Evolutionary conservation across 30 jellyfish, hydroid and myxozoan species (phyloP).

Genomic region (Turritopsis dohrnii): DNA sequence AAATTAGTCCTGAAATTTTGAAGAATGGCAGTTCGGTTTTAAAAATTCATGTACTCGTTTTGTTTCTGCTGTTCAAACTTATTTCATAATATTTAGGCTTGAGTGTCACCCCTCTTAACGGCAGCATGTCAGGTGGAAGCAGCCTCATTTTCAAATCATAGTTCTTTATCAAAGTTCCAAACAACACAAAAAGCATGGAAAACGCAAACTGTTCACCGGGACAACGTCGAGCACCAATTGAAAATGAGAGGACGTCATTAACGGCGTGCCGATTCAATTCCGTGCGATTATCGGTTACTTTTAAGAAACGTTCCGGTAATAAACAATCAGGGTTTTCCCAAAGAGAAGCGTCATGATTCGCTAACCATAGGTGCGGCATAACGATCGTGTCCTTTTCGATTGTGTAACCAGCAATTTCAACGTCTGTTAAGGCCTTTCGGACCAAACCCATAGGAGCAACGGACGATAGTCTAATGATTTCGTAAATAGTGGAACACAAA

Average conservation of each 20-base stretch:
- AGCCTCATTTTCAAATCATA: background rate
- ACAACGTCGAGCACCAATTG: slow-evolving; percentile 34
- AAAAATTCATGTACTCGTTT: too few relatives aligned
- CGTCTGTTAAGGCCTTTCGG: slow-evolving; percentile 8
- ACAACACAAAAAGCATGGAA: background rate
- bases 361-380: background rate
- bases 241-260: background rate
- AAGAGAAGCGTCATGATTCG: background rate
- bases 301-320: slow-evolving; percentile 14
- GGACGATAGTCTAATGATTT: slow-evolving; percentile 7
- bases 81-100: slow-evolving; percentile 17
- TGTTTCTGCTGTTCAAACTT: background rate
- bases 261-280: background rate
- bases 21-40: too few relatives aligned
- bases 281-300: background rate
- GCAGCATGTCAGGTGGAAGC: slow-evolving; percentile 6
- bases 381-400: slow-evolving; percentile 29
- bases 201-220: slow-evolving; percentile 25
- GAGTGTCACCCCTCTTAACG: slow-evolving; percentile 16
- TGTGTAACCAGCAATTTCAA: background rate
- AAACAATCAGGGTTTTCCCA: slow-evolving; percentile 3
- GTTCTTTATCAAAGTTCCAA: slow-evolving; percentile 12
- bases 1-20: too few relatives aligned
- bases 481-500: slow-evolving; percentile 20
- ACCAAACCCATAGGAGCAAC: slow-evolving; percentile 27